phyloP scores from a whole-genome alignment of 2,797 vertebrate genomes.

The Halcyon smyrnensis region DNA sequence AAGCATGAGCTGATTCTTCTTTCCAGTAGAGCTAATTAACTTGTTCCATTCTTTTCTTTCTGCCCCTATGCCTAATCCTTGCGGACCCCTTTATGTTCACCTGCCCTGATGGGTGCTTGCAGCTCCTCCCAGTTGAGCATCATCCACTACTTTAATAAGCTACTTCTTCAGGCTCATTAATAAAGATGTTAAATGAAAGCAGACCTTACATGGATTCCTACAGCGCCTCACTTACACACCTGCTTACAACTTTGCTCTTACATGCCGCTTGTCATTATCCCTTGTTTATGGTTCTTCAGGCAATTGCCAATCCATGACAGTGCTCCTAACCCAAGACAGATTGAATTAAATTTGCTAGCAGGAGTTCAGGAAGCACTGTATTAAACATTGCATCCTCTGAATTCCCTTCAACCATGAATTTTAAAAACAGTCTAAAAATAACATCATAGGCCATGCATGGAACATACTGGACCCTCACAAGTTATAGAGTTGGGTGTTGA shows the following conservation, averaged over 20 bases:
- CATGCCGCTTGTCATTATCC: slow-evolving; percentile 55
- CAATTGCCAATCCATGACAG: slow-evolving; percentile 59
- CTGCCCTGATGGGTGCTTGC: not conserved
- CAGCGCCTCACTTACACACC: not conserved
- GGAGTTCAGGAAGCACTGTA: slow-evolving; percentile 9
- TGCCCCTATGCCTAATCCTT: not conserved
- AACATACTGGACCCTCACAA: not conserved
- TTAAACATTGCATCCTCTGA: slow-evolving; percentile 24
- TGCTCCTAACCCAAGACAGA: slow-evolving; percentile 49
- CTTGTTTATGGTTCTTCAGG: slow-evolving; percentile 68
- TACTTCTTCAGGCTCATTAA: slow-evolving; percentile 36
- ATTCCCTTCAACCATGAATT: slow-evolving; percentile 35
- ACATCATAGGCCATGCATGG: not conserved
- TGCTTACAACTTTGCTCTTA: slow-evolving; percentile 54
- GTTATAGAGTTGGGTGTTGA: not conserved
- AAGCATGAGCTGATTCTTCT: not conserved
- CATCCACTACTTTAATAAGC: not conserved
- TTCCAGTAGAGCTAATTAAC: not conserved
- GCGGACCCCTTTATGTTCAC: not conserved
- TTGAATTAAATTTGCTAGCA: slow-evolving; percentile 66
- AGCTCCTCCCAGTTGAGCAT: not conserved
- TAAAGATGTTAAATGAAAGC: slow-evolving; percentile 50
- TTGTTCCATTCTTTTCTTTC: not conserved
- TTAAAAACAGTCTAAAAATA: slow-evolving; percentile 48
- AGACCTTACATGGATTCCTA: not conserved